These are phyloP conservation scores for Myxocyprinus asiaticus DNA, from an alignment of 2,113 vertebrate genomes.

Conservation along the genomic window DNA sequence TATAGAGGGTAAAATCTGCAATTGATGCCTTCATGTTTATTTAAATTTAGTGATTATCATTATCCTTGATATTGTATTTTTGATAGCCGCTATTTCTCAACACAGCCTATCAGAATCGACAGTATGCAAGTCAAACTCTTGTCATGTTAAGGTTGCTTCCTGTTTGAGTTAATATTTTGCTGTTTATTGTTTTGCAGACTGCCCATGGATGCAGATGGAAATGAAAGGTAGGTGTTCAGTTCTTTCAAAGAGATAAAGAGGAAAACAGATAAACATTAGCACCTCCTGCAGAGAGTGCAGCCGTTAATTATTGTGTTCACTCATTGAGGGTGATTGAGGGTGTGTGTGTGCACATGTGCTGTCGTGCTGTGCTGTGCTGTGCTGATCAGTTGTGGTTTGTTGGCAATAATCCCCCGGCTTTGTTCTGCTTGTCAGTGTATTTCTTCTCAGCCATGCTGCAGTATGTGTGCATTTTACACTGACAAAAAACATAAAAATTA, in stretches of 20 bases:
- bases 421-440: not conserved
- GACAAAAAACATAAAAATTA: too few relatives aligned
- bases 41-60: too few relatives aligned
- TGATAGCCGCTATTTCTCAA: not conserved
- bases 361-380: not conserved
- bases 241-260: not conserved
- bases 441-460: too few relatives aligned
- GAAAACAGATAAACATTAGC: constrained; percentile 8
- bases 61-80: not conserved
- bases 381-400: not conserved
- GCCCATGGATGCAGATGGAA: constrained; percentile 79
- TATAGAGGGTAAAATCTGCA: too few relatives aligned
- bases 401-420: not conserved
- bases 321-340: not conserved
- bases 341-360: constrained; percentile 9
- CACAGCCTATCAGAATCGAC: not conserved
- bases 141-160: not conserved
- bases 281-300: too few relatives aligned
- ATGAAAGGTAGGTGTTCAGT: constrained; percentile 81
- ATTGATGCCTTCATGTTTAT: too few relatives aligned
- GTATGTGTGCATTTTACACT: too few relatives aligned
- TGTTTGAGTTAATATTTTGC: not conserved
- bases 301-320: constrained; percentile 2
- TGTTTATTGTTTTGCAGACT: constrained; percentile 70
- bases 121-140: not conserved